phyloP scores from a whole-genome alignment of 1,140 invertebrate species.

The Notospermus geniculatus region DNA sequence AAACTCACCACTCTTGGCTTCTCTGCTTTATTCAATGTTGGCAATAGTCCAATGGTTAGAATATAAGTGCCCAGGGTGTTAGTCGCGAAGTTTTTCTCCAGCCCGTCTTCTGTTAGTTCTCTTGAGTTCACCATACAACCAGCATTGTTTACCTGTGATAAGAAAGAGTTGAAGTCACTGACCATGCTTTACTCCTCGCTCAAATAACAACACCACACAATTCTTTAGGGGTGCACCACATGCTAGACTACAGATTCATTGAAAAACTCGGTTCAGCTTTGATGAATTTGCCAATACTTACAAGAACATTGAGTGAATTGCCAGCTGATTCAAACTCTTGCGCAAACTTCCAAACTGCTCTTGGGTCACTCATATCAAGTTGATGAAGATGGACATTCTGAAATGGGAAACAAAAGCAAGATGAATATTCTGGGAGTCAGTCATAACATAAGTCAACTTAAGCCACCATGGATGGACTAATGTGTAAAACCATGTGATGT shows the following conservation, averaged over 20 bases:
- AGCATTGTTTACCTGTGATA: conserved; percentile 59
- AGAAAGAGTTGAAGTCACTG: neutral
- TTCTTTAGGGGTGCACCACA: too few species aligned
- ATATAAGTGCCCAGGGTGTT: conserved; percentile 59
- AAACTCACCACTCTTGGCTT: conserved; percentile 48
- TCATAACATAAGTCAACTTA: too few species aligned
- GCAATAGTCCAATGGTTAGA: conserved; percentile 53
- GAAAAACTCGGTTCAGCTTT: too few species aligned
- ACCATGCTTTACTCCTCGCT: too few species aligned
- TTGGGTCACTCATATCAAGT: conserved; percentile 56
- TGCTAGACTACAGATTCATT: too few species aligned
- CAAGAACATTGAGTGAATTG: conserved; percentile 54
- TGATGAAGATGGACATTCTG: conserved; percentile 57
- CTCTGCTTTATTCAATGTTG: conserved; percentile 44
- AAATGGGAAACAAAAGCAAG: conserved; percentile 20
- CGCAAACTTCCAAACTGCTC: conserved; percentile 54
- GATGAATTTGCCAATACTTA: conserved; percentile 25
- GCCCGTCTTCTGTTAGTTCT: conserved; percentile 50
- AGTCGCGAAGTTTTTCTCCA: conserved; percentile 60
- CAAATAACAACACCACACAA: too few species aligned
- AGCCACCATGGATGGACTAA: too few species aligned
- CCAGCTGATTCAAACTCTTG: conserved; percentile 48
- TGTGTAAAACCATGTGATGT: too few species aligned
- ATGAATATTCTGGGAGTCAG: too few species aligned
- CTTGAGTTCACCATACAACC: conserved; percentile 58